phyloP scores from a whole-genome alignment of 92 coral and sea anemone species.

The Parazoanthus atlanticus region DNA sequence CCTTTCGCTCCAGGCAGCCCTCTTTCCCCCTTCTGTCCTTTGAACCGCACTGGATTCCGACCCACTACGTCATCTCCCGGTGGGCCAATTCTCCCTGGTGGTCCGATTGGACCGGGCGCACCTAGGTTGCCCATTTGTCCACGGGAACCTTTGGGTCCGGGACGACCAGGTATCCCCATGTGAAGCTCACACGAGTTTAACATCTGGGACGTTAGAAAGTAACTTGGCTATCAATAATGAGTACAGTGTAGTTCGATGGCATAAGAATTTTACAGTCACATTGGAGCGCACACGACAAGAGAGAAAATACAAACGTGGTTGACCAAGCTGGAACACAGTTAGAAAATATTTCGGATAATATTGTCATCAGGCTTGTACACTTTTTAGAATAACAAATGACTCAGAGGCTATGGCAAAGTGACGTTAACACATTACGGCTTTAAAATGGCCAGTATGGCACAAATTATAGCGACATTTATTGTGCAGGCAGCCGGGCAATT shows the following conservation, averaged over 20 bases:
- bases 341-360: no score
- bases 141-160: slow-evolving; percentile 54
- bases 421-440: no score
- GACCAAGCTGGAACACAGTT: no score
- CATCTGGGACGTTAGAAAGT: slow-evolving; percentile 55
- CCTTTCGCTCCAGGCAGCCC: slow-evolving; percentile 53
- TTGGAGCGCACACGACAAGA: no score
- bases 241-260: not conserved
- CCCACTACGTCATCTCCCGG: slow-evolving; percentile 54
- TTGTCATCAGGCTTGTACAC: no score
- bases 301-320: no score
- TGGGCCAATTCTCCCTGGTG: slow-evolving; percentile 50
- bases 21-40: slow-evolving; percentile 48
- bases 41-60: slow-evolving; percentile 18
- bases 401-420: no score
- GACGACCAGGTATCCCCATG: slow-evolving; percentile 67
- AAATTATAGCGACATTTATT: no score
- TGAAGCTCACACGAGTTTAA: slow-evolving; percentile 75
- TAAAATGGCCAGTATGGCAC: no score
- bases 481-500: no score
- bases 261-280: no score
- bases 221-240: not conserved
- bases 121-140: slow-evolving; percentile 62
- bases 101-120: slow-evolving; percentile 54
- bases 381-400: no score